Evolutionary conservation across 1,140 invertebrate genomes (phyloP).

Genomic region (Scylla paramamosain): DNA sequence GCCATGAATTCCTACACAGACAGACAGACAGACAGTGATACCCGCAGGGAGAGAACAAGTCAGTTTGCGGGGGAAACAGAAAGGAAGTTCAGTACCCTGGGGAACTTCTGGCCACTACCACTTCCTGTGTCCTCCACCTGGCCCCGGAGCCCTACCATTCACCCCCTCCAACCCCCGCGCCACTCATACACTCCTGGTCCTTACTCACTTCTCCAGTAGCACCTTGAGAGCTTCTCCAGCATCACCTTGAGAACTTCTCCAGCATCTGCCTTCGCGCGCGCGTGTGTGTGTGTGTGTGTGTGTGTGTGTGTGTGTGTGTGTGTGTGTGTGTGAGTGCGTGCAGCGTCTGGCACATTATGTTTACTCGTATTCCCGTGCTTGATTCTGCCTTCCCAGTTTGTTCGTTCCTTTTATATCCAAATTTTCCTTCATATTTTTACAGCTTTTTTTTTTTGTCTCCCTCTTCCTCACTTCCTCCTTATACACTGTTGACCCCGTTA

Average conservation of each 20-base stretch:
- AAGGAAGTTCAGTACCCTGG: conserved; percentile 14
- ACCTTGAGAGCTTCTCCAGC: not conserved
- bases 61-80: not conserved
- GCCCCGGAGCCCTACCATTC: not conserved
- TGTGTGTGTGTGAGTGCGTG: no score
- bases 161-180: not conserved
- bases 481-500: not conserved
- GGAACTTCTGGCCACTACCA: not conserved
- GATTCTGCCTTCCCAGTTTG: no score
- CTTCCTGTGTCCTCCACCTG: conserved; percentile 10
- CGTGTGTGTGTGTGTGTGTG: conserved; percentile 31
- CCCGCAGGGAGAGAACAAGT: not conserved
- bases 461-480: not conserved
- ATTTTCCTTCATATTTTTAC: not conserved
- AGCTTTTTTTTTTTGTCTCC: not conserved
- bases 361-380: no score
- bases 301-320: conserved; percentile 43
- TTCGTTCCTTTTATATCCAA: not conserved
- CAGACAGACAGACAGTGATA: no score
- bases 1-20: no score
- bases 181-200: not conserved
- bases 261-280: not conserved
- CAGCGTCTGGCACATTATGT: no score
- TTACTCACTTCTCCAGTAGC: not conserved
- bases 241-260: not conserved